phyloP scores from a whole-genome alignment of 2,113 vertebrate species.

The Aphelocoma coerulescens region DNA sequence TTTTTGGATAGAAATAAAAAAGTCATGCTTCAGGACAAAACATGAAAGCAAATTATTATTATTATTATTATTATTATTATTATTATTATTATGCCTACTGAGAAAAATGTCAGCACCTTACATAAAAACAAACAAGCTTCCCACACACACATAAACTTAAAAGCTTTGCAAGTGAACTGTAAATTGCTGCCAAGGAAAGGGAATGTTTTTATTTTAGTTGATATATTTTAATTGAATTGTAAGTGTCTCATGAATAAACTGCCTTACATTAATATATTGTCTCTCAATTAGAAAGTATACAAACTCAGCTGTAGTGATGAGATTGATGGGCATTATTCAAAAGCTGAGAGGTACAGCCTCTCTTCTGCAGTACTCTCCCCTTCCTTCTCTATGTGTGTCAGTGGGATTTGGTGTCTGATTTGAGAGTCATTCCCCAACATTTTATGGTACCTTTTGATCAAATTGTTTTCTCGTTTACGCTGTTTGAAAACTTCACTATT shows the following conservation, averaged over 20 bases:
- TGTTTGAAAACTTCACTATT: background rate
- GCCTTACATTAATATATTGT: background rate
- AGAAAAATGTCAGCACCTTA: conserved; percentile 25
- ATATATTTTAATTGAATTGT: conserved; percentile 48
- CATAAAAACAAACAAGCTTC: conserved; percentile 46
- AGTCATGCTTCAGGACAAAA: conserved; percentile 48
- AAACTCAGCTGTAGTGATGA: background rate
- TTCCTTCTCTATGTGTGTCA: background rate
- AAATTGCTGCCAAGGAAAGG: conserved; percentile 11
- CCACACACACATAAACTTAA: background rate
- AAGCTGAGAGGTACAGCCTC: background rate
- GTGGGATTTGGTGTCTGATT: background rate
- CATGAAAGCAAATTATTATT: conserved; percentile 51
- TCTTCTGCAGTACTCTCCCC: background rate
- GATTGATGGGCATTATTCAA: background rate
- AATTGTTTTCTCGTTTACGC: background rate
- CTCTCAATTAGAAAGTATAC: background rate
- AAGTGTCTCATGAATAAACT: conserved; percentile 27
- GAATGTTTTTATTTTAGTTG: conserved; percentile 18
- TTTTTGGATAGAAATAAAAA: conserved; percentile 34
- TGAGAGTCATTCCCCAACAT: background rate
- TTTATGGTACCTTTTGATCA: background rate
- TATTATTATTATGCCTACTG: background rate
- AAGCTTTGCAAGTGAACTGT: background rate
- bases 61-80: background rate